Percentiles rank a stretch among this genome's conserved stretches.
These are phyloP conservation scores for Tipula unca DNA, from an alignment of 2,888 invertebrate species.

Conservation along the genomic window DNA sequence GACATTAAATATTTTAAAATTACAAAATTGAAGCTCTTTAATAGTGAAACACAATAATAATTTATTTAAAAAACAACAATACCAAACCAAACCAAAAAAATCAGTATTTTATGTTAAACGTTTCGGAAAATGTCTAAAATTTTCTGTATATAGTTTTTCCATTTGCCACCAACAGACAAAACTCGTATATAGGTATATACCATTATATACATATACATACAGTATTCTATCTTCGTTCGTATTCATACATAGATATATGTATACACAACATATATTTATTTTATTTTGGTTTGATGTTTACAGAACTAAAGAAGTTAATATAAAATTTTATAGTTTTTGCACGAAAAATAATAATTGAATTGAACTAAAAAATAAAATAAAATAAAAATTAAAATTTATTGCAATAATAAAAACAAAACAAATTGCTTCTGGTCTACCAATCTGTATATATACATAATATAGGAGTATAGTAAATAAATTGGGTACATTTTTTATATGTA, in stretches of 20 bases:
- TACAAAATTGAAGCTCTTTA: background rate
- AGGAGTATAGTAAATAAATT: background rate
- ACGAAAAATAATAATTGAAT: constrained; percentile 8
- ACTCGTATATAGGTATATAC: background rate
- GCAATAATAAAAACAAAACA: background rate
- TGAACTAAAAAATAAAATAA: constrained; percentile 14
- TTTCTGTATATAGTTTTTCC: background rate
- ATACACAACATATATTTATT: background rate
- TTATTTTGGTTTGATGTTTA: constrained; percentile 8
- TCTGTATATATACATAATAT: too few relatives aligned
- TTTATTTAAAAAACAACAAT: background rate
- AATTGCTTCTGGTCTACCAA: background rate
- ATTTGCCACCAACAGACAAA: background rate
- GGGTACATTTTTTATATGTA: background rate
- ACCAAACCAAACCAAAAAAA: background rate
- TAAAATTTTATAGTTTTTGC: background rate
- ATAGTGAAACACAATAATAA: background rate
- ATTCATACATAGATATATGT: background rate
- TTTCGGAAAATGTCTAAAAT: background rate
- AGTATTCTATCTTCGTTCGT: background rate
- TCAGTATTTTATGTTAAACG: background rate
- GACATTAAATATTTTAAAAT: background rate
- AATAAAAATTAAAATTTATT: constrained; percentile 14
- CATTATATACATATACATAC: background rate
- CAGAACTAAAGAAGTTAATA: constrained; percentile 14